phyloP scores from a whole-genome alignment of 2,113 vertebrate genomes.

The Verasper variegatus region DNA sequence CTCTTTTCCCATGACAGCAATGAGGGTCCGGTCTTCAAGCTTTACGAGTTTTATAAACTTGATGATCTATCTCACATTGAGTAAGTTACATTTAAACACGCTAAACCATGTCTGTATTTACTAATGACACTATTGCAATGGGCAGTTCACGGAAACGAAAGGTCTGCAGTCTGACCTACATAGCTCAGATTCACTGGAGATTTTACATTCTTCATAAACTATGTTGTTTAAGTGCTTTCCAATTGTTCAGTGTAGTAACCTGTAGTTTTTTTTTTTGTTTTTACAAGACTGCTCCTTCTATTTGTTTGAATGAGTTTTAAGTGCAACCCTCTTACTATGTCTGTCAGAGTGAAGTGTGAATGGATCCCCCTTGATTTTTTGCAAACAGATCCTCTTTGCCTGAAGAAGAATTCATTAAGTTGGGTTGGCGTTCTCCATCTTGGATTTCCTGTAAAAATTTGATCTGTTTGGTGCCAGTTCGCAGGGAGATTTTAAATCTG shows the following conservation, averaged over 20 bases:
- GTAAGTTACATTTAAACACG: not conserved
- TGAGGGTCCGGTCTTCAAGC: not conserved
- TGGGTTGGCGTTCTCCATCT: not conserved
- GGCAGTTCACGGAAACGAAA: not conserved
- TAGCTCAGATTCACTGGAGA: slow-evolving; percentile 2
- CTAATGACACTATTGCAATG: not conserved
- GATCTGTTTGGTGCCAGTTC: not conserved
- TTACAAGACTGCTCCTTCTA: not conserved
- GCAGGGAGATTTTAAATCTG: not conserved
- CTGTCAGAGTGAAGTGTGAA: not conserved
- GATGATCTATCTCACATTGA: not conserved
- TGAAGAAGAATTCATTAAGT: not conserved
- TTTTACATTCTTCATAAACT: slow-evolving; percentile 6
- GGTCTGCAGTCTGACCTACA: slow-evolving; percentile 3
- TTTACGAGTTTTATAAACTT: not conserved
- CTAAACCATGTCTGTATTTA: not conserved
- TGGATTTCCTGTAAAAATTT: not conserved
- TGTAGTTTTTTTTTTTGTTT: not conserved
- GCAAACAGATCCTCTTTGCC: not conserved
- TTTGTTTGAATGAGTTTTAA: too few species aligned
- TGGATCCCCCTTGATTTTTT: slow-evolving; percentile 1
- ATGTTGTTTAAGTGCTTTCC: slow-evolving; percentile 15
- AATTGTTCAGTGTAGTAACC: not conserved
- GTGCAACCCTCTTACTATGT: not conserved
- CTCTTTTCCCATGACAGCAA: not conserved